Percentiles rank a stretch among this genome's conserved stretches.
Evolutionary conservation across 2,797 vertebrate genomes (phyloP).

Genomic region (Ispidina picta): DNA sequence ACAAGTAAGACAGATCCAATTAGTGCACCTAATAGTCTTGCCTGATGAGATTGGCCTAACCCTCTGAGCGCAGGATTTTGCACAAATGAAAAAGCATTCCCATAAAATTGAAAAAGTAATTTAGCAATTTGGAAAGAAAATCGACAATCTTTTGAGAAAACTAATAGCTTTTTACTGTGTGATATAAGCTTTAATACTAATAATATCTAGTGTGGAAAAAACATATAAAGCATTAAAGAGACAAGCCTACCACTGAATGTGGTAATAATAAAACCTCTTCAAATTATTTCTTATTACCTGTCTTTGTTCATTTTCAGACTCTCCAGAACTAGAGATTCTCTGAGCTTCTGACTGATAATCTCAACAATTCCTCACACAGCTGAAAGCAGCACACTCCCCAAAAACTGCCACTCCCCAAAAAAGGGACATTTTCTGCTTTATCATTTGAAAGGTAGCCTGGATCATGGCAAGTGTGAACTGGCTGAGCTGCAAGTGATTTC

Average conservation of each 20-base stretch:
- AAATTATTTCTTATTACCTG: constrained; percentile 21
- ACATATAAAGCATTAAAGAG: constrained; percentile 1
- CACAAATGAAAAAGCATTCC: constrained; percentile 58
- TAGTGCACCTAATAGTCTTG: constrained; percentile 50
- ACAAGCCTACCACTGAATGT: constrained; percentile 5
- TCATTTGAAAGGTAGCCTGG: background rate
- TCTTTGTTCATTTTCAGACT: background rate
- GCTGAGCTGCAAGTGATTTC: background rate
- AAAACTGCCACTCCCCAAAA: background rate
- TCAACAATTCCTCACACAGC: background rate
- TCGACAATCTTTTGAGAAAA: constrained; percentile 58
- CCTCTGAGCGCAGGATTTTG: constrained; percentile 40
- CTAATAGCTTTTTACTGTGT: constrained; percentile 42
- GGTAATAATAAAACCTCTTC: constrained; percentile 46
- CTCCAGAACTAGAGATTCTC: background rate
- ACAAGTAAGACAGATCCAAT: constrained; percentile 16
- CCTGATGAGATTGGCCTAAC: constrained; percentile 34
- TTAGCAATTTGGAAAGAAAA: constrained; percentile 60
- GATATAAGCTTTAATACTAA: background rate
- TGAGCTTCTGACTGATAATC: background rate
- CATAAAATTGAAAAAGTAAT: constrained; percentile 61
- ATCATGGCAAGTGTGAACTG: background rate
- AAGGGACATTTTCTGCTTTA: background rate
- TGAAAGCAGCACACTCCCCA: background rate
- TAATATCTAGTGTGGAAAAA: constrained; percentile 13